Evolutionary conservation across 2,888 invertebrate species (phyloP).

Genomic region (Dromius quadrimaculatus): DNA sequence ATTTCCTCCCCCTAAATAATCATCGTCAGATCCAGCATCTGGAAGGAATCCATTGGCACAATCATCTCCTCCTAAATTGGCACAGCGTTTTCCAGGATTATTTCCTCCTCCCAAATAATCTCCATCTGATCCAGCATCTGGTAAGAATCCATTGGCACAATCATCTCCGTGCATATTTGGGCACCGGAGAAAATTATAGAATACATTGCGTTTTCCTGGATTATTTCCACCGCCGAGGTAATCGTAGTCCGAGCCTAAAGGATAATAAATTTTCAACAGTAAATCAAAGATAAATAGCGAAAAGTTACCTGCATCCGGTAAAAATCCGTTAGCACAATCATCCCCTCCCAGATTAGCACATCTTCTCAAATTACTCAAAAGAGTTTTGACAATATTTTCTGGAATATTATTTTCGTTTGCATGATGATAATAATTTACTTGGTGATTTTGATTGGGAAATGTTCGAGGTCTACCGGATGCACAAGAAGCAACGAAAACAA

Average conservation of each 20-base stretch:
- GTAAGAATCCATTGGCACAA: conserved; percentile 27
- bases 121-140: neutral
- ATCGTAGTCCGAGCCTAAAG: conserved; percentile 4
- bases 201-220: conserved; percentile 33
- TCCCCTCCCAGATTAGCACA: conserved; percentile 28
- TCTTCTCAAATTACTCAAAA: neutral
- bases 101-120: conserved; percentile 9
- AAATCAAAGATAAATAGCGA: neutral
- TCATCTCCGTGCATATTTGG: conserved; percentile 32
- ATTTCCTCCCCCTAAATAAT: conserved; percentile 21
- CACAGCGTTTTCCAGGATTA: conserved; percentile 38
- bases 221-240: conserved; percentile 24
- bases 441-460: conserved; percentile 7
- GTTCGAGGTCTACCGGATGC: neutral
- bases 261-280: neutral
- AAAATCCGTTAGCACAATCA: conserved; percentile 23
- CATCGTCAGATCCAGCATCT: conserved; percentile 16
- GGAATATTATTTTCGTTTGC: neutral
- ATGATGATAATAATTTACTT: neutral
- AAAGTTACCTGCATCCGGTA: conserved; percentile 12
- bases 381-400: neutral
- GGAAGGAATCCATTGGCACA: conserved; percentile 26
- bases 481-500: neutral
- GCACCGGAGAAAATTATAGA: no score
- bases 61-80: conserved; percentile 23